Evolutionary conservation across 1,140 invertebrate genomes (phyloP).

Genomic region (honey bee (Apis mellifera)): Amel_HAv3.1 CM009936.2:13207001-13207500

Average conservation of each 20-base stretch:
- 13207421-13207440: slow-evolving; percentile 39
- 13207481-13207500: slow-evolving; percentile 6
- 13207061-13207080: slow-evolving; percentile 89
- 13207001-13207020: slow-evolving; percentile 93
- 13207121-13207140: slow-evolving; percentile 87
- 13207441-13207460: slow-evolving; percentile 41
- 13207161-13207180: slow-evolving; percentile 5
- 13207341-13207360: slow-evolving; percentile 54
- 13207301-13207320: slow-evolving; percentile 24
- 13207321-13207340: background rate
- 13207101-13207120: slow-evolving; percentile 91
- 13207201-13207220: slow-evolving; percentile 79
- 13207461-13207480: slow-evolving; percentile 26
- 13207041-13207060: slow-evolving; percentile 94
- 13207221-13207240: slow-evolving; percentile 76
- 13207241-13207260: slow-evolving; percentile 72
- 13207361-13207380: slow-evolving; percentile 70
- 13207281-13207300: slow-evolving; percentile 69
- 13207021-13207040: slow-evolving; percentile 94
- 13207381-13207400: slow-evolving; percentile 55
- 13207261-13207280: slow-evolving; percentile 69
- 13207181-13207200: slow-evolving; percentile 1
- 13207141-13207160: slow-evolving; percentile 21
- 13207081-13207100: slow-evolving; percentile 89
- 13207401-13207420: background rate